Evolutionary conservation across 2,888 invertebrate species (phyloP).

Genomic region (Noctua comes): DNA sequence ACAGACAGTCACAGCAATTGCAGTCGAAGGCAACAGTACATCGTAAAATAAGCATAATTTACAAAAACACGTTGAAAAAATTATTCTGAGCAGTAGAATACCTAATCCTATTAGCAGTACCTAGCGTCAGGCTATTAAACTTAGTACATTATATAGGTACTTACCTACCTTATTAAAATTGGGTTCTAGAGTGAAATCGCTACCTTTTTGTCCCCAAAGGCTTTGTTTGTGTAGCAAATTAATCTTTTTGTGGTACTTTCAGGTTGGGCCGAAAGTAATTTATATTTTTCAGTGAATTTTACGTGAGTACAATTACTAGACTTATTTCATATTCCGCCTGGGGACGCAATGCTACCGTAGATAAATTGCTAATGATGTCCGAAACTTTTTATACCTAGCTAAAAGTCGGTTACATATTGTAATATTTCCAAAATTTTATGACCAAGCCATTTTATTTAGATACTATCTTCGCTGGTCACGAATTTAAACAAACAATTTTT

Average conservation of each 20-base stretch:
- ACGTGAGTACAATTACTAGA: constrained; percentile 14
- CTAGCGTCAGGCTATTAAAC: neutral
- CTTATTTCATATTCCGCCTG: constrained; percentile 14
- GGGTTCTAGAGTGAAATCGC: constrained; percentile 13
- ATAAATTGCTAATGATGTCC: neutral
- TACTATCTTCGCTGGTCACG: neutral
- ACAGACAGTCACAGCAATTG: too few species aligned
- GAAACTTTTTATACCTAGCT: too few species aligned
- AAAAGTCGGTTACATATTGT: neutral
- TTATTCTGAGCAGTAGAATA: neutral
- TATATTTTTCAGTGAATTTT: constrained; percentile 21
- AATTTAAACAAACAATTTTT: too few species aligned
- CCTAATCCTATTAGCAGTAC: neutral
- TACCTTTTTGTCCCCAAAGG: constrained; percentile 10
- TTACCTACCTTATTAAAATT: constrained; percentile 9
- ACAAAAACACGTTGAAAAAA: neutral
- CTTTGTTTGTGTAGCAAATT: constrained; percentile 27
- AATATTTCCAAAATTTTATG: neutral
- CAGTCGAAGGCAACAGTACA: too few species aligned
- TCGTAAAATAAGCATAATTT: neutral
- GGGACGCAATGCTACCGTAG: neutral
- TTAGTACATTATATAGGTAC: neutral
- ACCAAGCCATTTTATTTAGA: neutral
- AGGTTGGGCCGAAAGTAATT: neutral
- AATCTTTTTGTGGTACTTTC: constrained; percentile 36